Conservation (phyloP, 2,888 invertebrate genomes). For the Zhengitettix transpicula region DNA sequence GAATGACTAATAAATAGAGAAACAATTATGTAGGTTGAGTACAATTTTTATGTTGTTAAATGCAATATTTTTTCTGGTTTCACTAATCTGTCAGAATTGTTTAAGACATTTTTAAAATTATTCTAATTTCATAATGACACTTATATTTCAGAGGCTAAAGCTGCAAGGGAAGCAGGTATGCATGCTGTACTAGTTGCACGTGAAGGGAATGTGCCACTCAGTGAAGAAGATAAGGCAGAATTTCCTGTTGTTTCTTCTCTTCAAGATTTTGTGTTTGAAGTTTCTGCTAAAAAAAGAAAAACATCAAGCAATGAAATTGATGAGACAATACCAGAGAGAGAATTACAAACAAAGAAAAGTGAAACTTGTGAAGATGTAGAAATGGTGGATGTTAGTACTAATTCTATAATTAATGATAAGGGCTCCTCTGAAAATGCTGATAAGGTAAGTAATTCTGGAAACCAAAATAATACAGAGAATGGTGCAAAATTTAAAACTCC, state of each 20-base stretch:
- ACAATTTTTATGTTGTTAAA: neutral
- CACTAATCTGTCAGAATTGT: neutral
- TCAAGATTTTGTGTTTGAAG: slow-evolving; percentile 33
- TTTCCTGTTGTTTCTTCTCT: slow-evolving; percentile 45
- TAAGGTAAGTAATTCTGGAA: neutral
- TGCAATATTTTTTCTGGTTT: neutral
- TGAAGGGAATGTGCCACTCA: slow-evolving; percentile 59
- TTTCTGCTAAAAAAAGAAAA: slow-evolving; percentile 22
- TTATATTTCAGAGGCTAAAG: slow-evolving; percentile 54
- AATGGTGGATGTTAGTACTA: slow-evolving; percentile 18
- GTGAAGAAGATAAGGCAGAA: slow-evolving; percentile 35
- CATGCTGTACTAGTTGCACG: slow-evolving; percentile 51
- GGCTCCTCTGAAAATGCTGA: neutral
- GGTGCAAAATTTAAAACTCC: neutral
- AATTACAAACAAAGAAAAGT: slow-evolving; percentile 7
- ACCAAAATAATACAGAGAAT: neutral
- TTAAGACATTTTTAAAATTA: neutral
- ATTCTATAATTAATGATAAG: neutral
- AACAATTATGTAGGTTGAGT: neutral
- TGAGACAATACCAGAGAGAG: neutral
- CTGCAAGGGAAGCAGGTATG: slow-evolving; percentile 60
- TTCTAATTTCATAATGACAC: neutral
- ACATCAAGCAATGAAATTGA: slow-evolving; percentile 17
- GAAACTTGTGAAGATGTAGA: slow-evolving; percentile 5
- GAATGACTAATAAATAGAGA: too few species aligned